Percentiles rank a stretch among this genome's conserved stretches.
phyloP scores from a whole-genome alignment of 2,888 invertebrate species.

The Apoderus coryli region DNA sequence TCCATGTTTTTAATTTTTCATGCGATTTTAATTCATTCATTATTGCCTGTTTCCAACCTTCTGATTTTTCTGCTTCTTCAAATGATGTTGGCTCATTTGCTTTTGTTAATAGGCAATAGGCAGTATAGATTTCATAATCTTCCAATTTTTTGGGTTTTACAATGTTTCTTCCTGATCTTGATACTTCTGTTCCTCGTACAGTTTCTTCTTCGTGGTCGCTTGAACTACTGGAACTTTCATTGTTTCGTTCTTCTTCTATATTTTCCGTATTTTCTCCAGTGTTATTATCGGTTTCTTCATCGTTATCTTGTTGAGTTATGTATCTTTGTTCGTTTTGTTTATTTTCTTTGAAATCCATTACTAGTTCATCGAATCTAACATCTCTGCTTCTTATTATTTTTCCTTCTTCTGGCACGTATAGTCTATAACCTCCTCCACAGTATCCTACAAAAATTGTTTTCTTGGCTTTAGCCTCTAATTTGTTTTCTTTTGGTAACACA shows the following conservation, averaged over 20 bases:
- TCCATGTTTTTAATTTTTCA: conserved; percentile 6
- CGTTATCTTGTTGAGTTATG: too few species aligned
- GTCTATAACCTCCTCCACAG: conserved; percentile 13
- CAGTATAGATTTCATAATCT: conserved; percentile 9
- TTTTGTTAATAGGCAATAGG: conserved; percentile 6
- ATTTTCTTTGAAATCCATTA: conserved; percentile 9
- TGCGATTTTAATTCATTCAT: too few species aligned
- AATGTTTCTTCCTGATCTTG: conserved; percentile 2
- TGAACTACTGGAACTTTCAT: conserved; percentile 1
- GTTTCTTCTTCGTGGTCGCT: neutral
- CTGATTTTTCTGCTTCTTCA: too few species aligned
- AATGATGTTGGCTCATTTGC: too few species aligned
- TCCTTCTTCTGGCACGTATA: conserved; percentile 11
- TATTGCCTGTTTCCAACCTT: too few species aligned
- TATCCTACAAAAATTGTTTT: conserved; percentile 12
- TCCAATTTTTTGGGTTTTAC: conserved; percentile 7
- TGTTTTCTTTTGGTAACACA: conserved; percentile 10
- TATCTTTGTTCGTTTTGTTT: too few species aligned
- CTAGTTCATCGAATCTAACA: conserved; percentile 12
- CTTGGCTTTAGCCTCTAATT: conserved; percentile 10
- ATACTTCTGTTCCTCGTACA: neutral
- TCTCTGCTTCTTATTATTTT: conserved; percentile 11
- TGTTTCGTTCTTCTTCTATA: conserved; percentile 1
- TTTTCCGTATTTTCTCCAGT: neutral
- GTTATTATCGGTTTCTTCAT: too few species aligned